Conservation (phyloP, 2,113 vertebrate species). For the Menidia beryllina region DNA sequence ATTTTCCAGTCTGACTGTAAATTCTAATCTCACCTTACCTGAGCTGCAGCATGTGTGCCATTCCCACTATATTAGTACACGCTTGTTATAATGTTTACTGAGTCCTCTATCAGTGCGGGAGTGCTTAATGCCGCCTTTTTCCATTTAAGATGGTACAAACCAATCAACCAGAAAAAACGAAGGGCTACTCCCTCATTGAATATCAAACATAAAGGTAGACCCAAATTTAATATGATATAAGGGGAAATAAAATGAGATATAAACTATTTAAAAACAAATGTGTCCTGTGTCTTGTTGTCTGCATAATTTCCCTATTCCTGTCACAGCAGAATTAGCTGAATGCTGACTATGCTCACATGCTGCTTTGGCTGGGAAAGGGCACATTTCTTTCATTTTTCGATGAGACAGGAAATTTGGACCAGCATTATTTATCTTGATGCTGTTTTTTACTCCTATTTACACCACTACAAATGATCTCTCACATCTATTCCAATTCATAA, state of each 20-base stretch:
- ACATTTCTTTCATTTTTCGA: not conserved
- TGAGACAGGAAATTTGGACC: not conserved
- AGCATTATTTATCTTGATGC: no score
- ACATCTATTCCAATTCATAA: no score
- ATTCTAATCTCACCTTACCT: not conserved
- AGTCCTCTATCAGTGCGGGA: not conserved
- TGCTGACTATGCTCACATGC: constrained; percentile 11
- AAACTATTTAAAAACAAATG: constrained; percentile 3
- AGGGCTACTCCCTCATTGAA: not conserved
- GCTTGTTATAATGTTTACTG: constrained; percentile 7
- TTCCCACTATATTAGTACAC: constrained; percentile 37
- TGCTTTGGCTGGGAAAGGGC: not conserved
- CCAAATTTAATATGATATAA: not conserved
- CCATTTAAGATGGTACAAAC: constrained; percentile 26
- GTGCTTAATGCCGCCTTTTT: constrained; percentile 1
- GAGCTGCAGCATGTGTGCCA: constrained; percentile 13
- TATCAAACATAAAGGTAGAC: constrained; percentile 1
- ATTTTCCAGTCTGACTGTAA: not conserved
- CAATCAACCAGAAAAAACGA: constrained; percentile 8
- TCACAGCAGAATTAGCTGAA: constrained; percentile 20
- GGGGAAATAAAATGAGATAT: no score
- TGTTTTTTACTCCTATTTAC: no score
- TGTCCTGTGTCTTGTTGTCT: not conserved
- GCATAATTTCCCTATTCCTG: constrained; percentile 30
- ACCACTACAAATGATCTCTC: no score